These are phyloP conservation scores for Glareola pratincola DNA, from an alignment of 2,113 vertebrate species.

Conservation along the genomic window DNA sequence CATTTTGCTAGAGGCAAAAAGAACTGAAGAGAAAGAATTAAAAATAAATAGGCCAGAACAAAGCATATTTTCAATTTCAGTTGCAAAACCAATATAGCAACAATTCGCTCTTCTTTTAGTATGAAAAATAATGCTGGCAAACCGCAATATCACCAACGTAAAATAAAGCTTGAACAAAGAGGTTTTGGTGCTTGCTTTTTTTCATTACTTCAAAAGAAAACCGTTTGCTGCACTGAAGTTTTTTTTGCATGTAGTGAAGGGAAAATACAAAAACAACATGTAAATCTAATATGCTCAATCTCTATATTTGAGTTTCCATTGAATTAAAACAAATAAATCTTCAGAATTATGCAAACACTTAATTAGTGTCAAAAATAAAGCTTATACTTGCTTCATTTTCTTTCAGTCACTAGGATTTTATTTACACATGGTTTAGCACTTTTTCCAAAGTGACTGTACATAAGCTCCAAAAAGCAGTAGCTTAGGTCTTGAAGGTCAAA, in stretches of 20 bases:
- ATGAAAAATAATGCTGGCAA: constrained; percentile 45
- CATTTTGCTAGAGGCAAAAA: constrained; percentile 39
- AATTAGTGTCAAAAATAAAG: background rate
- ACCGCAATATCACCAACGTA: background rate
- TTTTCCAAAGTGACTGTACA: fast-evolving
- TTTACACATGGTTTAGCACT: background rate
- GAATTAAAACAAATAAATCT: background rate
- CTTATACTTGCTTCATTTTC: background rate
- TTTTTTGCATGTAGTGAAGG: background rate
- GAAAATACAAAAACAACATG: background rate
- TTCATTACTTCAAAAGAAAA: background rate
- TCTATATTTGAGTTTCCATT: background rate
- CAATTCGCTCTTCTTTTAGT: constrained; percentile 19
- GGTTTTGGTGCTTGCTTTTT: background rate
- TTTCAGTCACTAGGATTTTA: background rate
- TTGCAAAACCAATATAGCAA: constrained; percentile 30
- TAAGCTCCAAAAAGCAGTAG: background rate
- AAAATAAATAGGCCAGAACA: constrained; percentile 66
- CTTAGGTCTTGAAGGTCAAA: background rate
- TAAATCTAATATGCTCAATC: background rate
- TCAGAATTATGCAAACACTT: background rate
- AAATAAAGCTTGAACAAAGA: background rate
- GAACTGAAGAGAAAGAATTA: constrained; percentile 55
- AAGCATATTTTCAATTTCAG: constrained; percentile 60
- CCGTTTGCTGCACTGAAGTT: background rate